Percentiles rank a stretch among this genome's conserved stretches.
Conservation (phyloP, 2,888 invertebrate species). For the Dexiosoma caninum region DNA sequence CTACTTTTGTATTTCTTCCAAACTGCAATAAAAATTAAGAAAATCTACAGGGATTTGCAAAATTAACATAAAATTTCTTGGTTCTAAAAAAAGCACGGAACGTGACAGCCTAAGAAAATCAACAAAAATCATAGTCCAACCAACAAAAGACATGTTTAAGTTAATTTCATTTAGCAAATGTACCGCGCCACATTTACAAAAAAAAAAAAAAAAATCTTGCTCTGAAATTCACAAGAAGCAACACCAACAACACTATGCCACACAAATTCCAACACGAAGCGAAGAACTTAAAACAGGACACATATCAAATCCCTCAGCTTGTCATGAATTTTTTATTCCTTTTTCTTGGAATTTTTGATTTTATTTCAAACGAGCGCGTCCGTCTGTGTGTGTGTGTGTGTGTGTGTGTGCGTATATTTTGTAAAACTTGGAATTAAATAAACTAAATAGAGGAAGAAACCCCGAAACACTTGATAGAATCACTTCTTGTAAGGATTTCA, state of each 20-base stretch:
- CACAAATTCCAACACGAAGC: not conserved
- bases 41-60: not conserved
- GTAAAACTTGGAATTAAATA: not conserved
- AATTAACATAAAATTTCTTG: not conserved
- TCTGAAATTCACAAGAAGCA: not conserved
- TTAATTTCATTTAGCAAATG: not conserved
- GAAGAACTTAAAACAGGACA: not conserved
- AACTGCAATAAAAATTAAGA: no score
- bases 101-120: no score
- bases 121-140: not conserved
- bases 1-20: no score
- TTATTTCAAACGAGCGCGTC: not conserved
- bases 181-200: not conserved
- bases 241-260: not conserved
- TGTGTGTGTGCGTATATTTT: not conserved
- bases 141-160: not conserved
- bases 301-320: not conserved
- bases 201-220: no score
- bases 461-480: constrained; percentile 31
- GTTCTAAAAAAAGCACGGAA: not conserved
- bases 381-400: not conserved
- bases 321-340: not conserved
- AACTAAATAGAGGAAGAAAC: not conserved
- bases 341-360: not conserved
- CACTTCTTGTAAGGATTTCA: constrained; percentile 4